Conservation (phyloP, 2,113 vertebrate species). For the Xenopus tropicalis region DNA sequence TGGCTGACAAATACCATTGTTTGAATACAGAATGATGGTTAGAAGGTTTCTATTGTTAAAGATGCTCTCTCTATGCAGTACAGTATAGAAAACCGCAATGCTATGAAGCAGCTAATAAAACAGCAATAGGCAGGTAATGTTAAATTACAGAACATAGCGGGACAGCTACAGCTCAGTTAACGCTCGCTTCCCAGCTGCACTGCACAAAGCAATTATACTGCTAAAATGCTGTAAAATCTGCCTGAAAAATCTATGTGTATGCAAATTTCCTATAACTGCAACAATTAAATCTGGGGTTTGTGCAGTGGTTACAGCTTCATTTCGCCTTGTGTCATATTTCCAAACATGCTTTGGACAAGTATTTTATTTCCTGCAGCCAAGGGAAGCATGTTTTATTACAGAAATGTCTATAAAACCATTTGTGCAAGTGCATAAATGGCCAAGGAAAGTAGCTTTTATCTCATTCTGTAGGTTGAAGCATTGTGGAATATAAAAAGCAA, state of each 20-base stretch:
- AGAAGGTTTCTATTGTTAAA: no score
- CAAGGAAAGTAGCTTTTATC: constrained; percentile 43
- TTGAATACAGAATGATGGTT: no score
- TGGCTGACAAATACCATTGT: no score
- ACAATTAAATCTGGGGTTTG: constrained; percentile 11
- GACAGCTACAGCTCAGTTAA: constrained; percentile 20
- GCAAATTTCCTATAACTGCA: constrained; percentile 21
- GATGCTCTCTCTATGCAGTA: constrained; percentile 4
- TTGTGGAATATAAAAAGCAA: constrained; percentile 1
- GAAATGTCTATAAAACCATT: constrained; percentile 50
- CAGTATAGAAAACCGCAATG: constrained; percentile 26
- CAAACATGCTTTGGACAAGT: constrained; percentile 1
- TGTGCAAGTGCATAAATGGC: constrained; percentile 45
- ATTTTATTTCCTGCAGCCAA: constrained; percentile 12
- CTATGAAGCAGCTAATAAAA: constrained; percentile 9
- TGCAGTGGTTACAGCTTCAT: constrained; percentile 9
- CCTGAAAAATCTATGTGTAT: constrained; percentile 18
- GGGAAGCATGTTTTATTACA: constrained; percentile 40
- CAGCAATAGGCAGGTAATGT: constrained; percentile 10
- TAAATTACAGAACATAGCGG: constrained; percentile 38
- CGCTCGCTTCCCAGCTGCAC: constrained; percentile 10
- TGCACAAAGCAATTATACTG: constrained; percentile 14
- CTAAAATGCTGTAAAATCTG: constrained; percentile 1
- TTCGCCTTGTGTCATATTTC: constrained; percentile 13
- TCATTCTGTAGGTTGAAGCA: constrained; percentile 37